Evolutionary conservation across 2,797 vertebrate species (phyloP), one percentile per base, ranked within the genome.

Genomic region (Natrix natrix): DNA sequence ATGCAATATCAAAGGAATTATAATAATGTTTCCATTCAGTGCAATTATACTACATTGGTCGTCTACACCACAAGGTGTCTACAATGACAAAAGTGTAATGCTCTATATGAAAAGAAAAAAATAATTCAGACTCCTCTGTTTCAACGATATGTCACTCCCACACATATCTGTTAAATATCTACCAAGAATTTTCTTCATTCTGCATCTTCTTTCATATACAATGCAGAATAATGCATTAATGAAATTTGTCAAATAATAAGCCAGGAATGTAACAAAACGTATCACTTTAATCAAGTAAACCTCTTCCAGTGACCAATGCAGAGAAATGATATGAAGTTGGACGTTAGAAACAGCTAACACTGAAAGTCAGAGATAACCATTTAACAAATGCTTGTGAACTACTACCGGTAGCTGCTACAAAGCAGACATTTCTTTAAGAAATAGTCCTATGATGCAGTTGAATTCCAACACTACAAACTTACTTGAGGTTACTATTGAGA

Each of bases 171-270:
- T 95, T 94, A 55, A 92, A 74, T 87, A 55, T 28, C 22, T 83
- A 24, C 74, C 10, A 48, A 83, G 10, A 83, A 83, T 92, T 90
- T 86, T 94, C 63, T 22, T 86, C 94, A 3, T 90, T 66, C 37
- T 93, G 61, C 66, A 93, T 55, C 91, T 95, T 93, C 69, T 94
- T 92, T 91, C 92, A 4, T 88, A 59, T 94, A 1, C 61, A 87
- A 57, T 93, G 13, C 55, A 52, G 94, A 89, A 74, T 26, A 59
- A 11, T 57, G 92, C 14, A 93, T 94, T 63, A 52, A 86, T 14
- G 0, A 93, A 95, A 96, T 90, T 92, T 95, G 54, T 94, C 74
- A 86, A 92, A 93, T 95, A 92, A 88, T 96, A 91, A 90, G 93
- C 92, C 94, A 59, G 55, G 8, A 26, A 57, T 91, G 24, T 83